Evolutionary conservation across 2,797 vertebrate genomes (phyloP).

Genomic region (Pseudochaenichthys georgianus): DNA sequence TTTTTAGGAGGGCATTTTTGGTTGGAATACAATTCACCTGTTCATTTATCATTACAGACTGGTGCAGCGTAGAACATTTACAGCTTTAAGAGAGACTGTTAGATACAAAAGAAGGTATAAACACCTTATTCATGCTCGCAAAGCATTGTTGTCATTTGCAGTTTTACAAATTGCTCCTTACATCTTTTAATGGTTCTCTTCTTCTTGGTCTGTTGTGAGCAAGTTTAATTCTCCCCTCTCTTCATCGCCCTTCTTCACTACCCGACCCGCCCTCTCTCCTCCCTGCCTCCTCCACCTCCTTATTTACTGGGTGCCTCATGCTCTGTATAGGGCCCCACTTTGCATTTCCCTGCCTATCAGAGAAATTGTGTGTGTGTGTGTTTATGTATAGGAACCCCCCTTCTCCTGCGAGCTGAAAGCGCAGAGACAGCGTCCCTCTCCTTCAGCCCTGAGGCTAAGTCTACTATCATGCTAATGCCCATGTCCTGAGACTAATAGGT

Average conservation of each 20-base stretch:
- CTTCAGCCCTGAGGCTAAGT: constrained; percentile 86
- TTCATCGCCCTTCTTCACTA: constrained; percentile 64
- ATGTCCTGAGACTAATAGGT: constrained; percentile 88
- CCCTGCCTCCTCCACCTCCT: constrained; percentile 69
- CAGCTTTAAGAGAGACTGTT: constrained; percentile 11
- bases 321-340: constrained; percentile 82
- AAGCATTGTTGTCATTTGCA: constrained; percentile 60
- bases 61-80: constrained; percentile 18
- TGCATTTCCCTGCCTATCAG: constrained; percentile 85
- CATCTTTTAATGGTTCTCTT: constrained; percentile 72
- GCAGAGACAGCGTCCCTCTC: constrained; percentile 84
- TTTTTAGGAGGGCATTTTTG: background rate
- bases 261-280: constrained; percentile 65
- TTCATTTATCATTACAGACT: constrained; percentile 20
- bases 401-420: constrained; percentile 78
- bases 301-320: constrained; percentile 80
- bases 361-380: constrained; percentile 73
- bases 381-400: constrained; percentile 77
- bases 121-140: constrained; percentile 49
- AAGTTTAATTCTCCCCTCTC: constrained; percentile 70
- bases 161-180: constrained; percentile 75
- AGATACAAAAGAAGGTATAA: constrained; percentile 27
- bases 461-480: constrained; percentile 89
- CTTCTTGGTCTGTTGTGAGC: constrained; percentile 68
- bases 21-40: constrained; percentile 1